A percentile compares a stretch with the other conserved stretches of the same genome.
Conservation (phyloP, 2,888 invertebrate genomes). For the Stenoptilia bipunctidactyla region DNA sequence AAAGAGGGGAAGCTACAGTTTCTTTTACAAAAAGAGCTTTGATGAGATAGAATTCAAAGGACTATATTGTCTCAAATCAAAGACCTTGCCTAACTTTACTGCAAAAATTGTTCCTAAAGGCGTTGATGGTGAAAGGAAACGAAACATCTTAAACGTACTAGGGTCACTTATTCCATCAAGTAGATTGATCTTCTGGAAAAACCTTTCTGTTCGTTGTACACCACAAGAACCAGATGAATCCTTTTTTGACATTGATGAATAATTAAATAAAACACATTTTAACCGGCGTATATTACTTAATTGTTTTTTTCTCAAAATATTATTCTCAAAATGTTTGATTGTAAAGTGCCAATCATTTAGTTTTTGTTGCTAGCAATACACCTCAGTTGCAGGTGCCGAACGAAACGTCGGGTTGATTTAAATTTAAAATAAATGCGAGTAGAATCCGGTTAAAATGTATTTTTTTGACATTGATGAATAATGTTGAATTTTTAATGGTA, state of each 20-base stretch:
- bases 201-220: slow-evolving; percentile 11
- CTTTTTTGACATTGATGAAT: slow-evolving; percentile 10
- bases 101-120: slow-evolving; percentile 11
- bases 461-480: no score
- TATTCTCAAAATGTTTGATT: no score
- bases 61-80: slow-evolving; percentile 11
- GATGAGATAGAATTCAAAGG: slow-evolving; percentile 10
- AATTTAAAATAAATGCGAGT: no score
- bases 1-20: no score
- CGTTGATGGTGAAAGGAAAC: slow-evolving; percentile 7
- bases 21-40: slow-evolving; percentile 10
- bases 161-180: slow-evolving; percentile 13
- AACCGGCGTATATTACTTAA: no score
- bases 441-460: no score
- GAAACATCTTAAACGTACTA: slow-evolving; percentile 12
- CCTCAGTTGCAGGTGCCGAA: no score
- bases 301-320: no score
- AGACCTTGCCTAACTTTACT: slow-evolving; percentile 11
- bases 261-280: slow-evolving; percentile 4
- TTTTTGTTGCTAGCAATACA: no score
- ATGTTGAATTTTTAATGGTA: not conserved
- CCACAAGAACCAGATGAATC: slow-evolving; percentile 10
- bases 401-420: no score
- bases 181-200: slow-evolving; percentile 13
- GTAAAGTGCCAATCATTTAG: no score